Conservation (phyloP, 2,797 vertebrate species). For the Remorina albescens region DNA sequence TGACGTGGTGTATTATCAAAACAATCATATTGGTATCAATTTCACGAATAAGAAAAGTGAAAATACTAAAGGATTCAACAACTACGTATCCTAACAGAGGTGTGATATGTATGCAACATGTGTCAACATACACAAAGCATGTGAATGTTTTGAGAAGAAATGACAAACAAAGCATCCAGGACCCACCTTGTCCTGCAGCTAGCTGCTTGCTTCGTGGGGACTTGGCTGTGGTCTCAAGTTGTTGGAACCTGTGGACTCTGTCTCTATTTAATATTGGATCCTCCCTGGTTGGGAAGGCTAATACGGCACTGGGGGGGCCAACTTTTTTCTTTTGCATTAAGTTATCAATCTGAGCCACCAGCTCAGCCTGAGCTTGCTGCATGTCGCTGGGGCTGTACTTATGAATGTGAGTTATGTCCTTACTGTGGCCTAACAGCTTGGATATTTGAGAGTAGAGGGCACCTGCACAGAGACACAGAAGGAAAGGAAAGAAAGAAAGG, state of each 20-base stretch:
- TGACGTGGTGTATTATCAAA: background rate
- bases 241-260: conserved; percentile 96
- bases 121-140: background rate
- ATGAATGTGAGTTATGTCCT: conserved; percentile 89
- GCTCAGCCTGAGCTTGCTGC: conserved; percentile 88
- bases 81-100: background rate
- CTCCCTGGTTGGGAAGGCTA: conserved; percentile 83
- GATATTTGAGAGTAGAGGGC: conserved; percentile 96
- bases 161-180: conserved; percentile 64
- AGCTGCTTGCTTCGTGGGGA: conserved; percentile 81
- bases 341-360: conserved; percentile 92
- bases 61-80: background rate
- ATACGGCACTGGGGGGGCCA: conserved; percentile 81
- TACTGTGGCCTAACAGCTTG: conserved; percentile 93
- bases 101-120: background rate
- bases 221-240: conserved; percentile 90
- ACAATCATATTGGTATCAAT: background rate
- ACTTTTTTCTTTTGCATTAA: conserved; percentile 93
- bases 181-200: conserved; percentile 89
- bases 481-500: conserved; percentile 56
- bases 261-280: conserved; percentile 91
- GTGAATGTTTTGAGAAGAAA: no score
- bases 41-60: background rate
- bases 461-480: conserved; percentile 86
- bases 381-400: conserved; percentile 88